Evolutionary conservation across 92 coral and sea anemone species (phyloP), one percentile per base, ranked within the genome.

Genomic region (Chrysogorgia sp.): DNA sequence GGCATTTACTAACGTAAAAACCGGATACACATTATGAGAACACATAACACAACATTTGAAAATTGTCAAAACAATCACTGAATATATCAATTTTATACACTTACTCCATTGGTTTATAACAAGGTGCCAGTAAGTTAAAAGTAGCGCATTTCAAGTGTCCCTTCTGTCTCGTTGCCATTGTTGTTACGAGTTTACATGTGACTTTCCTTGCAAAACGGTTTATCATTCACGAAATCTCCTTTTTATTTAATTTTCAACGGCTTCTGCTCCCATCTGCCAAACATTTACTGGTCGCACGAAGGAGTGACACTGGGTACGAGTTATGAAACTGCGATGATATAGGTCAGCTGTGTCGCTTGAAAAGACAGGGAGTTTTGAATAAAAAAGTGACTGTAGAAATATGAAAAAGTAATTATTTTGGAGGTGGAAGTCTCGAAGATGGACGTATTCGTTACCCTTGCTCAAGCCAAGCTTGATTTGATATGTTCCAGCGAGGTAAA

Each of bases 81-180:
- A 59, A 21, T 59, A 7, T 59, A n/a, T 59, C 23, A 2, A 2
- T 6, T 29, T 26, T 1, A 20, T 34, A 19, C 28, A 23, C 82
- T 83, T 40, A 89, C 97, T 86, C 78, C 15, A 89, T 25, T 66
- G 79, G 69, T 67, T 89, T 84, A 41, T 91, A 91, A 58, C 97
- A 91, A 0, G 97, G 97, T 0, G 97, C 97, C 25, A 91, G 70
- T 69, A 91, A 59, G 64, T 91, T 91, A 58, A 91, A 91, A 48
- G 92, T 91, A 20, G 92, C 97, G 56, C 92, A 87, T 25, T 90
- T 90, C 20, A 91, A 74, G 0, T 78, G 58, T 8, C 66, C 70
- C 52, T 80, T 83, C 45, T 79, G 40, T 50, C 28, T 65, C 49
- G 86, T 45, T 53, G 82, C 67, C 71, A 79, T 79, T 34, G 64